Base-by-base conservation (phyloP, 2,113 vertebrate species). In the Nannobrachium achirus region DNA sequence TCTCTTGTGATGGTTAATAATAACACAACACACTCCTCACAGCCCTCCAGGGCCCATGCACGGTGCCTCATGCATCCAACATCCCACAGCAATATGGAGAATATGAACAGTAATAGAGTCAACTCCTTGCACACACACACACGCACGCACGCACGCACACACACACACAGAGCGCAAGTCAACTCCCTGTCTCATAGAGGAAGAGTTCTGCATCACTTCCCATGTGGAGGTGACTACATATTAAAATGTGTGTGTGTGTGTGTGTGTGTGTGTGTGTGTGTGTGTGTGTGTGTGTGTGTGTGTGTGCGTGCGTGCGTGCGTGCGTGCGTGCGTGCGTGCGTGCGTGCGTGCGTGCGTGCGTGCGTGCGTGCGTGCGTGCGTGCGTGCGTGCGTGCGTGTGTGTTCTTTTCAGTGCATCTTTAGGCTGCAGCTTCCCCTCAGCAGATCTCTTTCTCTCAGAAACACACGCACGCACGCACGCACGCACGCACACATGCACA, bases 171-270 rank as follows among this genome's bases (percentile, higher is more conserved):
- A 53, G 45, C 14, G 52, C 57, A 33, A 3, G 3, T 41, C 10
- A 75, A 71, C 72, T 78, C 59, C 18, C 0, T 25, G 64, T 70
- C 75, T 76, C 75, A 63, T 83, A 76, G 76, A 81, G 76, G 75
- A 68, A 80, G 80, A 77, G 86, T 86, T 88, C 88, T 87, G 88
- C 89, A 88, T 88, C 87, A 81, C 86, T 86, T 91, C 83, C 82
- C 88, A 85, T 84, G 86, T 78, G 83, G 73, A 88, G 83, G 25
- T 81, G 79, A 75, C 84, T 74, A 88, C 86, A 88, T 91, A 91
- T 90, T 92, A 90, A 92, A 92, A 86, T 78, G 82, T 81, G 85
- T 81, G 73, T 62, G 70, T 74, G 79, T 52, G 16, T 52, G 7
- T 69, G 40, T 56, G 20, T 18, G 50, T 7, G 15, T 19, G 16